Evolutionary conservation across 2,113 vertebrate species (phyloP).

Genomic region (Hippoglossus stenolepis): DNA sequence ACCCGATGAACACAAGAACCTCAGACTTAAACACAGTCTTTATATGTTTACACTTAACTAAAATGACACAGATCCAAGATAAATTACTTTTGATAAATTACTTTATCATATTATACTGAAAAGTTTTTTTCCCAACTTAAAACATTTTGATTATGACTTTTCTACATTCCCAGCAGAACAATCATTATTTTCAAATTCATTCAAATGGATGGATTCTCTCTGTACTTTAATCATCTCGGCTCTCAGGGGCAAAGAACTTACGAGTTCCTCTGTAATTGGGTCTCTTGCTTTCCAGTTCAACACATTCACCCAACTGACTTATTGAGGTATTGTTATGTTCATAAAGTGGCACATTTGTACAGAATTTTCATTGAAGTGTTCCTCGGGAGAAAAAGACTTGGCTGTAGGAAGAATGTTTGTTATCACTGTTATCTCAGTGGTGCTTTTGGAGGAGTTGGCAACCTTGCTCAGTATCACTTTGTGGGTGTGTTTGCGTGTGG

Average conservation of each 20-base stretch:
- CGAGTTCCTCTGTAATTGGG: constrained; percentile 72
- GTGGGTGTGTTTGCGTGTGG: constrained; percentile 39
- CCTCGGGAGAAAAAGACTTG: constrained; percentile 75
- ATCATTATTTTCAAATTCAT: constrained; percentile 52
- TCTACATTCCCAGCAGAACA: constrained; percentile 53
- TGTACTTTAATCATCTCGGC: constrained; percentile 50
- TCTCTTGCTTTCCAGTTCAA: constrained; percentile 66
- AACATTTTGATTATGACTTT: constrained; percentile 49
- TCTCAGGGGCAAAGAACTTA: constrained; percentile 67
- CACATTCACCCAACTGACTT: constrained; percentile 65
- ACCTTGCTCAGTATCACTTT: constrained; percentile 71
- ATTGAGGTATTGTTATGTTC: constrained; percentile 75
- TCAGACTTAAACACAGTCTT: not conserved
- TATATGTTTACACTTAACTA: constrained; percentile 21
- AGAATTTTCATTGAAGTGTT: constrained; percentile 77
- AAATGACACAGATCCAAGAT: constrained; percentile 17
- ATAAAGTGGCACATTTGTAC: constrained; percentile 73
- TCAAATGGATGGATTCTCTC: constrained; percentile 49
- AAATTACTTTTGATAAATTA: constrained; percentile 16
- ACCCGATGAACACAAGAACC: not conserved
- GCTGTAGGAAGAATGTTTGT: constrained; percentile 77
- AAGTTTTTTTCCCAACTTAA: constrained; percentile 20
- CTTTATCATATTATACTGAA: constrained; percentile 33
- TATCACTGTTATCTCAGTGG: constrained; percentile 79
- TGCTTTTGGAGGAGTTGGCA: constrained; percentile 79